Base-by-base conservation (phyloP, 1,140 invertebrate species). In the Brachionus asplanchnoidis region DNA sequence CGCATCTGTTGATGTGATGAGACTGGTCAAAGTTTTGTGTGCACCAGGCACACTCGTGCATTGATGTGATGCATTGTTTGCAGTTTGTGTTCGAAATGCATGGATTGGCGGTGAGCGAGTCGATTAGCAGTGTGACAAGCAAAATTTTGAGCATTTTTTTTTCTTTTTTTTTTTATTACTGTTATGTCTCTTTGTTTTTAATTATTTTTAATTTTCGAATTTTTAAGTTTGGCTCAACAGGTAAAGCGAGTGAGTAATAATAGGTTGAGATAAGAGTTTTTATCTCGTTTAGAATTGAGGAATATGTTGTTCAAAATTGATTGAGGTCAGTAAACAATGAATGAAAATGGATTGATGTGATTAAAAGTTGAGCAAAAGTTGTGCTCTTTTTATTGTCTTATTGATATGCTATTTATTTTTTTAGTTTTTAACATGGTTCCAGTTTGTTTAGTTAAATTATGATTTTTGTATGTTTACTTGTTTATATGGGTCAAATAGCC, bases 21-120 rank as follows among this genome's bases (percentile, higher is more conserved):
- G 20, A 40, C 26, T 32, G 20, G 26, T 26, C 12, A 7, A 65
- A 9, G n/a, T 82, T 11, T 68, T 82, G 53, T 14, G 12, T 65
- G 42, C 79, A 82, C 79, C 79, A 82, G 12, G 79, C 50, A 46
- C 79, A 82, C n/a, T 32, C 36, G 36, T 60, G 79, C 1, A 65
- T n/a, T 2, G 79, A 65, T n/a, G 28, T 60, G 17, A 82, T 82
- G 28, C 79, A 82, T 66, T 82, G 32, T 23, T 82, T 68, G 42
- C 79, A 82, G 60, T 60, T 46, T 42, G 65, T 68, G 23, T 82
- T 82, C 36, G 79, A 82, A 65, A 60, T 60, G 40, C 79, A 82
- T 1, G 66, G 12, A 44, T 82, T 82, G 20, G 73, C 73, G 2
- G 14, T 11, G 1, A 73, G 36, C 17, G 32, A 17, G 4, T 42